Percentiles rank a stretch among this genome's conserved stretches.
Conservation (phyloP, 2,797 vertebrate species). For the Erethizon dorsatum region DNA sequence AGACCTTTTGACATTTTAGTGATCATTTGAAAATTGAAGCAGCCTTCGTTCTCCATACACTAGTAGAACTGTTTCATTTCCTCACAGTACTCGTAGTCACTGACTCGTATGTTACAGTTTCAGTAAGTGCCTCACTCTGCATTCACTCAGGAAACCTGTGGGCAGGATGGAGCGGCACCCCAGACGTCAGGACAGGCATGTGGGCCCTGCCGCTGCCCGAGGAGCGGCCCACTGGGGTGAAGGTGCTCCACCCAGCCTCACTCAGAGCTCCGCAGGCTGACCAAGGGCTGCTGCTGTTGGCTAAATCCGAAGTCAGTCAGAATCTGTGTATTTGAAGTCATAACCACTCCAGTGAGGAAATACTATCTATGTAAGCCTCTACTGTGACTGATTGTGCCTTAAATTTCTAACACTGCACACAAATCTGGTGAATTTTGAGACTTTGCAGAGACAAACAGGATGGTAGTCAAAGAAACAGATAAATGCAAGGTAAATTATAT, state of each 20-base stretch:
- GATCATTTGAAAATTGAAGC: not conserved
- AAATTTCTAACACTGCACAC: conserved; percentile 50
- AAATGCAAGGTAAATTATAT: not conserved
- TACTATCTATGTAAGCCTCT: not conserved
- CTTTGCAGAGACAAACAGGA: conserved; percentile 46
- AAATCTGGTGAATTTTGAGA: conserved; percentile 37
- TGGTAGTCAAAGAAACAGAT: conserved; percentile 16
- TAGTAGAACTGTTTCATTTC: not conserved
- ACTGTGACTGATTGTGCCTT: not conserved
- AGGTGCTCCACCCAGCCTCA: not conserved
- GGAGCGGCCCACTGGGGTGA: not conserved
- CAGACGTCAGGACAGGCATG: not conserved
- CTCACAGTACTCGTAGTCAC: not conserved
- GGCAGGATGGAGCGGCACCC: not conserved
- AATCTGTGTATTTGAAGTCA: not conserved
- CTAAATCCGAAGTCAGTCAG: not conserved
- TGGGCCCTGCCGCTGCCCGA: not conserved
- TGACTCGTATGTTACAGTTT: not conserved
- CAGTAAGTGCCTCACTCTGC: not conserved
- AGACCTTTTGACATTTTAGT: conserved; percentile 21
- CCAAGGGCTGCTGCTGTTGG: not conserved
- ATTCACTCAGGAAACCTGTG: not conserved
- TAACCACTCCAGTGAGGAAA: not conserved
- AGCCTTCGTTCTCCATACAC: not conserved
- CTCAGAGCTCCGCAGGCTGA: not conserved